Evolutionary conservation across 2,113 vertebrate species (phyloP).

Genomic region (Caretta caretta): DNA sequence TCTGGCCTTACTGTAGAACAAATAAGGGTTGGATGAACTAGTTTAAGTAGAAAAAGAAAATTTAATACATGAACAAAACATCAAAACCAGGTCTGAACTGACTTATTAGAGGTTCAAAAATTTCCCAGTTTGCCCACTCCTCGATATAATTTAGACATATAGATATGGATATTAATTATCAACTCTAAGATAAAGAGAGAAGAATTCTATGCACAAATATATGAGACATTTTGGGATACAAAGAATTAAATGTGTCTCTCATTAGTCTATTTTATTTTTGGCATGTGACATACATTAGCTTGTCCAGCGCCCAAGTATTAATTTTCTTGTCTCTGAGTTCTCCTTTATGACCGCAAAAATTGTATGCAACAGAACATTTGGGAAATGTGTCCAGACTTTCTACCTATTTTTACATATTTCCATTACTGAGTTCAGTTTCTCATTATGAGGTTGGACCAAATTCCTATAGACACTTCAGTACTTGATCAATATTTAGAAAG

Average conservation of each 20-base stretch:
- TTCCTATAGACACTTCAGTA: neutral
- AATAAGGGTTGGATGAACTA: neutral
- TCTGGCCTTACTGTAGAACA: neutral
- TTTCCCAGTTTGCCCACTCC: neutral
- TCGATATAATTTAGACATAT: neutral
- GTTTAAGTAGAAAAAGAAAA: neutral
- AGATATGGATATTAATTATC: neutral
- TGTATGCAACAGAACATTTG: neutral
- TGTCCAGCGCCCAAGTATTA: neutral
- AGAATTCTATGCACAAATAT: neutral
- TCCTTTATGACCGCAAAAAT: neutral
- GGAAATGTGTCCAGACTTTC: neutral
- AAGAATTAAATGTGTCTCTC: neutral
- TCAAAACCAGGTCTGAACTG: neutral
- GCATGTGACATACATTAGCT: neutral
- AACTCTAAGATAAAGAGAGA: neutral
- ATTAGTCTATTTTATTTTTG: neutral
- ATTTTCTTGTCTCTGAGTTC: neutral
- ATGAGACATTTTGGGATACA: neutral
- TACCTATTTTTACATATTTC: neutral
- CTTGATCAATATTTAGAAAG: neutral
- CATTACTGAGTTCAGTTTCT: neutral
- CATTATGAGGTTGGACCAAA: neutral
- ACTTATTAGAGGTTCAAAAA: neutral
- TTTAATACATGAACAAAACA: neutral